These are phyloP conservation scores for rabbit (Oryctolagus cuniculus) DNA, from an alignment of 2,113 vertebrate genomes.

Conservation along the genomic window mOryCun1.1 NC_091444.1:7144001-7144500, in stretches of 20 bases:
- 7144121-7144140: too few species aligned
- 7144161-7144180: too few species aligned
- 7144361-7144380: neutral
- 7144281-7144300: neutral
- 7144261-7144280: neutral
- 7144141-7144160: too few species aligned
- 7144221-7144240: neutral
- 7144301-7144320: neutral
- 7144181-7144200: neutral
- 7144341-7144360: neutral
- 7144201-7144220: neutral
- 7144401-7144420: neutral
- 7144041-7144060: too few species aligned
- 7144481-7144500: neutral
- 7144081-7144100: too few species aligned
- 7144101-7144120: too few species aligned
- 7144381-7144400: neutral
- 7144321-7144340: neutral
- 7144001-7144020: too few species aligned
- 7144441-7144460: neutral
- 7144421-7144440: neutral
- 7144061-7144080: too few species aligned
- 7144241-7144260: neutral
- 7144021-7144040: too few species aligned
- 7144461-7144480: neutral